A percentile compares a stretch with the other conserved stretches of the same genome.
Conservation (phyloP, 2,113 vertebrate species). For the Caretta caretta region DNA sequence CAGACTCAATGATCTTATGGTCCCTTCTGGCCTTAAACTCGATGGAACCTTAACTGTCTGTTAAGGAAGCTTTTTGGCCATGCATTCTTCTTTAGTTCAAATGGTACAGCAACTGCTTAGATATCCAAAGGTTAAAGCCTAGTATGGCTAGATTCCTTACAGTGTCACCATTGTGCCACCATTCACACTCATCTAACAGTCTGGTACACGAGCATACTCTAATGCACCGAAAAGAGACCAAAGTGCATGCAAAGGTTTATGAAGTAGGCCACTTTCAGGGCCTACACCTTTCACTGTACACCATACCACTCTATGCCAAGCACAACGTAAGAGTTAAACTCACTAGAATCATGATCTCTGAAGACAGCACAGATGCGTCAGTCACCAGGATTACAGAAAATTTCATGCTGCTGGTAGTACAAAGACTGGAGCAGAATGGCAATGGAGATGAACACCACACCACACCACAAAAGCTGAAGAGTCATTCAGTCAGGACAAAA, state of each 20-base stretch:
- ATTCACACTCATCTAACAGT: background rate
- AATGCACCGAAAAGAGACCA: background rate
- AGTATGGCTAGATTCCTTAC: background rate
- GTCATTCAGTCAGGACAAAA: background rate
- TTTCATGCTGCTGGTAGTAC: background rate
- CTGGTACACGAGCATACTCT: background rate
- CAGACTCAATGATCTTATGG: background rate
- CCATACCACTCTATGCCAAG: background rate
- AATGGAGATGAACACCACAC: background rate
- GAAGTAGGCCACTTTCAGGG: background rate
- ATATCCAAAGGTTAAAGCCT: background rate
- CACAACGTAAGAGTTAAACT: background rate
- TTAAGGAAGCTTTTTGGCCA: background rate
- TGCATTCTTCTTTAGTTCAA: background rate
- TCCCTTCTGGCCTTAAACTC: too few species aligned
- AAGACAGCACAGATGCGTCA: constrained; percentile 8
- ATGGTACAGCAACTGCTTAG: background rate
- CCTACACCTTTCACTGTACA: background rate
- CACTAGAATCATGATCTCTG: background rate
- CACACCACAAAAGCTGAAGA: background rate
- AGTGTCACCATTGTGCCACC: background rate
- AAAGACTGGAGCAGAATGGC: background rate
- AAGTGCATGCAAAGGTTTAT: background rate
- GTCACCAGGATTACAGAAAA: background rate
- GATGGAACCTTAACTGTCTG: background rate